These are phyloP conservation scores for Catharus ustulatus DNA, from an alignment of 2,797 vertebrate species.

Conservation along the genomic window DNA sequence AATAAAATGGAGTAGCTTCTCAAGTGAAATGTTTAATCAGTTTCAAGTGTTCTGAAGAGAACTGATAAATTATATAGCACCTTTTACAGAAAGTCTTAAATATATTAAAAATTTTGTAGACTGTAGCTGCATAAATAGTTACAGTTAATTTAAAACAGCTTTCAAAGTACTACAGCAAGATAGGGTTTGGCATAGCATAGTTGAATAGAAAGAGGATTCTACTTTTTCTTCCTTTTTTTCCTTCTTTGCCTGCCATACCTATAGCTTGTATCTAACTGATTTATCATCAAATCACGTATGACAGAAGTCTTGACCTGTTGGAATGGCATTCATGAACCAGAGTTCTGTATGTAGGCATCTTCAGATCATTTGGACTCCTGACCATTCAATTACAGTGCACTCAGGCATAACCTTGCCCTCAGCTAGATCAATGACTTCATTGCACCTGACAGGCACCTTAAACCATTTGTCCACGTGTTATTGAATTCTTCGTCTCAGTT, in stretches of 20 bases:
- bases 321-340: background rate
- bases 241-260: background rate
- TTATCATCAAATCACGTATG: background rate
- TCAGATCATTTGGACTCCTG: background rate
- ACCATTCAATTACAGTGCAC: background rate
- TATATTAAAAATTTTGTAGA: background rate
- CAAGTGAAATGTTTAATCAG: slow-evolving; percentile 26
- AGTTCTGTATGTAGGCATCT: background rate
- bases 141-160: slow-evolving; percentile 30
- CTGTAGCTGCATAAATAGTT: background rate
- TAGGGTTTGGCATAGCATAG: background rate
- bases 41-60: slow-evolving; percentile 33
- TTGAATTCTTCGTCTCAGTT: background rate
- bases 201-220: background rate
- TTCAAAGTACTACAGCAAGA: slow-evolving; percentile 11
- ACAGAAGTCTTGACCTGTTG: background rate
- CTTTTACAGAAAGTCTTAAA: slow-evolving; percentile 33
- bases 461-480: background rate
- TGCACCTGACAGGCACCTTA: background rate
- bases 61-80: slow-evolving; percentile 16
- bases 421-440: background rate
- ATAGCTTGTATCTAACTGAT: background rate
- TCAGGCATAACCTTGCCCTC: background rate
- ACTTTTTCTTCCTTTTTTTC: background rate
- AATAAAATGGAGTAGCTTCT: slow-evolving; percentile 50